phyloP scores from a whole-genome alignment of 2,113 vertebrate species.

The Gorilla gorilla region DNA sequence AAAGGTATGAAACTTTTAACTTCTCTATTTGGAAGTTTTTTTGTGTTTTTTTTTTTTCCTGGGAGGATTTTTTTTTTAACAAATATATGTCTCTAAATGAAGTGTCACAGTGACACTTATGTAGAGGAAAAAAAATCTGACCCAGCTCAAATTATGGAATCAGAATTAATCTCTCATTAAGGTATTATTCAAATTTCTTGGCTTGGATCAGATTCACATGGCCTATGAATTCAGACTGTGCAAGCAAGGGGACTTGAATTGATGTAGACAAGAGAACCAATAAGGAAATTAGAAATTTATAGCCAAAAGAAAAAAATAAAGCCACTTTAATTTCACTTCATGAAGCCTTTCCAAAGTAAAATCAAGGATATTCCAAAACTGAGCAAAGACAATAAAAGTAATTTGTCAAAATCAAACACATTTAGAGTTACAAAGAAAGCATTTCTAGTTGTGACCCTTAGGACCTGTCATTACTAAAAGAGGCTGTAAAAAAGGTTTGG shows the following conservation, averaged over 20 bases:
- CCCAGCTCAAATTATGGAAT: neutral
- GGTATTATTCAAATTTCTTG: too few relatives aligned
- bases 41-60: neutral
- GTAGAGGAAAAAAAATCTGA: neutral
- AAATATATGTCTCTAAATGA: neutral
- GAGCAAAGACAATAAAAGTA: slow-evolving; percentile 54
- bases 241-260: neutral
- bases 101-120: neutral
- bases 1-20: neutral
- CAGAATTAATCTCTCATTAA: neutral
- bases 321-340: slow-evolving; percentile 8
- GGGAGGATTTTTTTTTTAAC: neutral
- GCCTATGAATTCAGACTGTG: neutral
- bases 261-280: neutral
- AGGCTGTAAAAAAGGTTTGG: slow-evolving; percentile 56
- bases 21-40: neutral
- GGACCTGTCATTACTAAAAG: slow-evolving; percentile 56
- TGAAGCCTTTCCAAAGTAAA: slow-evolving; percentile 59
- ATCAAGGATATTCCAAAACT: slow-evolving; percentile 50
- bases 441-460: slow-evolving; percentile 56
- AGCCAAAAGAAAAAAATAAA: neutral
- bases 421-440: slow-evolving; percentile 56
- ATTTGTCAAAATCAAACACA: slow-evolving; percentile 61
- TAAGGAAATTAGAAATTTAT: slow-evolving; percentile 4
- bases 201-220: neutral